phyloP scores from a whole-genome alignment of 1,140 invertebrate species.

The Streblospio benedicti region DNA sequence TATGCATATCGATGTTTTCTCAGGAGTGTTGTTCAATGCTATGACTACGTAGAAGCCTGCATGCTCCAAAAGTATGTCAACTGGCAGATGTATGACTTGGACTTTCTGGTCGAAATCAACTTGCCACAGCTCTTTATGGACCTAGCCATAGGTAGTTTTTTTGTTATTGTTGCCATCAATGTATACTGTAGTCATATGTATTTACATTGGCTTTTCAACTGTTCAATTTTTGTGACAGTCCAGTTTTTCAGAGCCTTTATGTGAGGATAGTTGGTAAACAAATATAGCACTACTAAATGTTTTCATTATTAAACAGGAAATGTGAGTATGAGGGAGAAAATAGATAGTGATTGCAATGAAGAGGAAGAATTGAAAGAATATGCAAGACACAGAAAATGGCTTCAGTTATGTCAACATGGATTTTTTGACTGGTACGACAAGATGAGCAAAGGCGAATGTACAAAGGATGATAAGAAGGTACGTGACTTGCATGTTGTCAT shows the following conservation, averaged over 20 bases:
- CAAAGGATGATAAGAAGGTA: not conserved
- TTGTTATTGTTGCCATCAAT: not conserved
- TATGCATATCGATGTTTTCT: slow-evolving; percentile 11
- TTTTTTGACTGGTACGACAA: slow-evolving; percentile 29
- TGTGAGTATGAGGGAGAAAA: slow-evolving; percentile 2
- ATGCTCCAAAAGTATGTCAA: slow-evolving; percentile 41
- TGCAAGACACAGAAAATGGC: slow-evolving; percentile 37
- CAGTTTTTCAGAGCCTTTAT: too few relatives aligned
- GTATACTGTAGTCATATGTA: not conserved
- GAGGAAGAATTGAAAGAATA: slow-evolving; percentile 38
- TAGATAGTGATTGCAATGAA: slow-evolving; percentile 27
- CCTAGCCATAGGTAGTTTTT: slow-evolving; percentile 37
- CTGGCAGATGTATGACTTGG: slow-evolving; percentile 35
- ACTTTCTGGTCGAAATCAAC: slow-evolving; percentile 36
- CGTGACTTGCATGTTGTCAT: too few relatives aligned
- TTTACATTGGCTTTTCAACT: not conserved
- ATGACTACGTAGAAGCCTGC: slow-evolving; percentile 37
- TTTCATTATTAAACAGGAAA: too few relatives aligned
- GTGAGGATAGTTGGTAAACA: too few relatives aligned
- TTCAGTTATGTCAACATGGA: slow-evolving; percentile 27
- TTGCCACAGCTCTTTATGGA: slow-evolving; percentile 34
- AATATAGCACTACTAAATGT: too few relatives aligned
- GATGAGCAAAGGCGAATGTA: slow-evolving; percentile 17
- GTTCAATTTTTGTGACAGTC: too few relatives aligned
- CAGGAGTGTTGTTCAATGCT: slow-evolving; percentile 32